Conservation (phyloP, 2,797 vertebrate species). For the Eulemur mongoz region DNA sequence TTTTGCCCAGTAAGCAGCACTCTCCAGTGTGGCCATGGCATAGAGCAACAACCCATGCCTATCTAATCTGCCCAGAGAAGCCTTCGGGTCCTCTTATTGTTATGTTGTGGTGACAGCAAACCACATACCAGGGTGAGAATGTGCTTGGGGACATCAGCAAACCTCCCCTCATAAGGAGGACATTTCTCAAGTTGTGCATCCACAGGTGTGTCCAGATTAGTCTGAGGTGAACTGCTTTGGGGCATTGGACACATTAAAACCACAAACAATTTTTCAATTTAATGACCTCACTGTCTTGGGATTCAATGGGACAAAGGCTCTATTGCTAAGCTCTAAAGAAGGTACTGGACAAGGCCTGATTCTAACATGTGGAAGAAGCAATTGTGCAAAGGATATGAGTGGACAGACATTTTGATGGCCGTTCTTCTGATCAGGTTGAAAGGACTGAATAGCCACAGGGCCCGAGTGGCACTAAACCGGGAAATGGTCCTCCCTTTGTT, state of each 20-base stretch:
- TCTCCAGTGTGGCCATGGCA: background rate
- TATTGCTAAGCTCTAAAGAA: background rate
- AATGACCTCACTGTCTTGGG: background rate
- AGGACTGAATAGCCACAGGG: constrained; percentile 94
- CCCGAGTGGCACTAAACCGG: constrained; percentile 96
- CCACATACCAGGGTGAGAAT: background rate
- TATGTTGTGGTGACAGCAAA: background rate
- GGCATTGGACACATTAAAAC: background rate
- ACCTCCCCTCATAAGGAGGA: background rate
- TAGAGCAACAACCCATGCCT: background rate
- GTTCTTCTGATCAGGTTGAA: constrained; percentile 93
- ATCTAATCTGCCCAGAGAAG: background rate
- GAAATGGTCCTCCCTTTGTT: constrained; percentile 98
- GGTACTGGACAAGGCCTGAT: background rate
- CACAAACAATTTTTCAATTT: background rate
- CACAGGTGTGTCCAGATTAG: background rate
- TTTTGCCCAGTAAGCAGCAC: background rate
- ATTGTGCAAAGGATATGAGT: constrained; percentile 95
- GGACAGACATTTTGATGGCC: constrained; percentile 94
- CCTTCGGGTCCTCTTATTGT: background rate
- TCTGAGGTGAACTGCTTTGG: background rate
- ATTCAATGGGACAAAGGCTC: background rate
- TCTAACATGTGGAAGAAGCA: background rate
- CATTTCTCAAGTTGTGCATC: background rate
- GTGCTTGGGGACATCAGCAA: background rate